Conservation (phyloP, 1,140 invertebrate species). For the Scaptomyza montana region DNA sequence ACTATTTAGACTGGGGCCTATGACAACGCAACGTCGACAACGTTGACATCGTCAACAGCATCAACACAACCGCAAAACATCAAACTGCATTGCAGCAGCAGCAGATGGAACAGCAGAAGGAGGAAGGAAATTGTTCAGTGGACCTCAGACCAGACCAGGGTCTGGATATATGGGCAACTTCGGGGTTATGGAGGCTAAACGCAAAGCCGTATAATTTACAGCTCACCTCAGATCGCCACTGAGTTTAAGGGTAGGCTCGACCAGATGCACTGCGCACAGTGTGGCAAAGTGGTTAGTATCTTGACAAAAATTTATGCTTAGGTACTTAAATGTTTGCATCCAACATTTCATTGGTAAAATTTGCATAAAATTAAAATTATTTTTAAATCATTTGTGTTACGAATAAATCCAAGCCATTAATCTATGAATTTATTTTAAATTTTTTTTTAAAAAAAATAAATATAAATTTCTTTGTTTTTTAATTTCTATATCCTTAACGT, state of each 20-base stretch:
- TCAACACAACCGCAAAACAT: constrained; percentile 71
- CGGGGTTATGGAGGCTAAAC: constrained; percentile 63
- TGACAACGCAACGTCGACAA: constrained; percentile 34
- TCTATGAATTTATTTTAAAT: too few relatives aligned
- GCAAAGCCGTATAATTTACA: constrained; percentile 75
- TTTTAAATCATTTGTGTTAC: too few relatives aligned
- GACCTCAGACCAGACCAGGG: neutral
- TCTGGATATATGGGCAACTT: constrained; percentile 32
- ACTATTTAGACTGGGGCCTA: constrained; percentile 16
- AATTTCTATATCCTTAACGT: too few relatives aligned
- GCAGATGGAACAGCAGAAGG: neutral
- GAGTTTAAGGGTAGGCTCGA: constrained; percentile 9
- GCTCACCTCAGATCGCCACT: constrained; percentile 38
- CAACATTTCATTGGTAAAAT: too few relatives aligned
- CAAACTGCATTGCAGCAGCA: constrained; percentile 49
- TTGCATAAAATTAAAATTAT: too few relatives aligned
- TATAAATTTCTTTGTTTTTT: too few relatives aligned
- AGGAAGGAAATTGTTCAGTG: neutral
- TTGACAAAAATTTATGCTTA: too few relatives aligned
- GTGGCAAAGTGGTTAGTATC: neutral
- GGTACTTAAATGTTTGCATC: too few relatives aligned
- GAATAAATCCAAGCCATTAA: too few relatives aligned
- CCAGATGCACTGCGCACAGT: constrained; percentile 24
- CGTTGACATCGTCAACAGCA: constrained; percentile 39
- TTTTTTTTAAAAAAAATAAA: too few relatives aligned